A percentile compares a stretch with the other conserved stretches of the same genome.
Conservation (phyloP, 2,888 invertebrate genomes). For the Malthinus flaveolus region DNA sequence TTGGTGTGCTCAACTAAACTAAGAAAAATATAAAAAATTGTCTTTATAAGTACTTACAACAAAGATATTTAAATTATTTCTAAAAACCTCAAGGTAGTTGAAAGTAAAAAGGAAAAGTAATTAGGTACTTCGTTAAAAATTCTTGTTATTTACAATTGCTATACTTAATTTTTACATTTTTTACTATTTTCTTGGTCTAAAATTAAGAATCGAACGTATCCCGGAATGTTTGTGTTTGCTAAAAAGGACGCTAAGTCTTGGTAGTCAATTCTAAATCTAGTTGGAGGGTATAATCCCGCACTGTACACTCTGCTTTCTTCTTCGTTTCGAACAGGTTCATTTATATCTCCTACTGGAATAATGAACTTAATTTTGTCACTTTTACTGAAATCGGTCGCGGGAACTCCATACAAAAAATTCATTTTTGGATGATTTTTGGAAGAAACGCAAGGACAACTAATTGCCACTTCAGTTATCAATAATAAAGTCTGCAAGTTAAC, state of each 20-base stretch:
- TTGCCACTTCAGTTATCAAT: neutral
- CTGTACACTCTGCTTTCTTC: constrained; percentile 3
- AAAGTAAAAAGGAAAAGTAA: too few relatives aligned
- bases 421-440: constrained; percentile 4
- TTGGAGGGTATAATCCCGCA: constrained; percentile 5
- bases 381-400: neutral
- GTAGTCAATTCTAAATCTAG: neutral
- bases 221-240: constrained; percentile 7
- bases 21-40: too few relatives aligned
- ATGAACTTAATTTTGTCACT: neutral
- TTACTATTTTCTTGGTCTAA: neutral
- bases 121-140: too few relatives aligned
- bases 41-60: too few relatives aligned
- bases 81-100: too few relatives aligned
- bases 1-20: too few relatives aligned
- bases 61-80: too few relatives aligned
- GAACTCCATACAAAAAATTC: constrained; percentile 7
- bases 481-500: neutral
- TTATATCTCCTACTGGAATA: constrained; percentile 6
- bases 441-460: neutral
- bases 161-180: neutral
- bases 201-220: neutral
- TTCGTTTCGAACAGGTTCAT: neutral
- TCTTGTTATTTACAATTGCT: neutral
- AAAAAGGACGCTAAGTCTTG: neutral